Percentiles rank a stretch among this genome's conserved stretches.
Evolutionary conservation across 2,888 invertebrate species (phyloP).

Genomic region (Cantharis rustica): DNA sequence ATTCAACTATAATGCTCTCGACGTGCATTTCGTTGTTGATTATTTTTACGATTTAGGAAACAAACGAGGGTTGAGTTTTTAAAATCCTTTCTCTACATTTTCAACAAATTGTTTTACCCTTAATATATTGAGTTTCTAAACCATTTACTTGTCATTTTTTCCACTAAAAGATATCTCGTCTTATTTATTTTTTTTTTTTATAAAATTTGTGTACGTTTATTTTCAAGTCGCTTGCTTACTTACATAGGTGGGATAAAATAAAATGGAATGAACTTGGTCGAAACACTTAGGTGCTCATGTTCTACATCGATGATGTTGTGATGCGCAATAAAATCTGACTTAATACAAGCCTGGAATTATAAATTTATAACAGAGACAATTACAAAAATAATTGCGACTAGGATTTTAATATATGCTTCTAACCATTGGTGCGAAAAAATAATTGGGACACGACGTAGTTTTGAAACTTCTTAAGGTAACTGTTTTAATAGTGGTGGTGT

Average conservation of each 20-base stretch:
- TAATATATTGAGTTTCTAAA: neutral
- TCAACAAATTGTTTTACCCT: neutral
- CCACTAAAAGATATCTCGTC: neutral
- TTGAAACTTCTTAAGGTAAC: slow-evolving; percentile 52
- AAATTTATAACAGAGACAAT: slow-evolving; percentile 39
- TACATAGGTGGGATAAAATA: neutral
- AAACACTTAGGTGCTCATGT: neutral
- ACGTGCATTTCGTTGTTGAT: slow-evolving; percentile 19
- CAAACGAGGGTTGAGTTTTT: slow-evolving; percentile 12
- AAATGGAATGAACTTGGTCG: neutral
- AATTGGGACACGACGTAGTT: slow-evolving; percentile 57
- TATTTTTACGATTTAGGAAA: slow-evolving; percentile 12
- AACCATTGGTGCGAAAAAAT: slow-evolving; percentile 56
- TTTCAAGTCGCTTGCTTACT: too few species aligned
- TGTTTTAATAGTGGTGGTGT: slow-evolving; percentile 10
- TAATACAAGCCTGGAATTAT: slow-evolving; percentile 18
- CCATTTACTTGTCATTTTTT: neutral
- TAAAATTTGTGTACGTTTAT: neutral
- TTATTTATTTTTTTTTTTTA: neutral
- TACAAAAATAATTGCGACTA: slow-evolving; percentile 51
- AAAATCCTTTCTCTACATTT: slow-evolving; percentile 8
- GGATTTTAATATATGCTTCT: slow-evolving; percentile 54
- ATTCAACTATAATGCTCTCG: slow-evolving; percentile 21
- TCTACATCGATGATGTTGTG: neutral
- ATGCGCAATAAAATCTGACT: neutral